Evolutionary conservation across 1,140 invertebrate genomes (phyloP), one percentile per base, ranked within the genome.

Genomic region (Metaphire vulgaris): DNA sequence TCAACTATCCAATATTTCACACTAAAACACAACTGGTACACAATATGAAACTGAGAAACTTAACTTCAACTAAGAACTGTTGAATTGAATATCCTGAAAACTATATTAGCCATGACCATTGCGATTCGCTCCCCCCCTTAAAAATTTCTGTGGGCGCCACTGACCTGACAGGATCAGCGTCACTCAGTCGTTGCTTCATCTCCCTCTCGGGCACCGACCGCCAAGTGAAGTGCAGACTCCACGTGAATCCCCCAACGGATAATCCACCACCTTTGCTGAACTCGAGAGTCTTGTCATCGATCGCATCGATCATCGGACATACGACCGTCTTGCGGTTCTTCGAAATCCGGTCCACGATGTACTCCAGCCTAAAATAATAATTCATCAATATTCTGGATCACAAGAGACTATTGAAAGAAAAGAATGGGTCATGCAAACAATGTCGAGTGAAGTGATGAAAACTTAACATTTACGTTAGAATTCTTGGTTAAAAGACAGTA

Each of bases 271-370:
- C 81, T 74, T 82, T 82, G 74, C 98, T 97, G 81, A 96, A 99
- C 86, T 92, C 90, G 85, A 99, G 98, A 0, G 96, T 97, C 82
- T 99, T 95, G 21, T 96, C 91, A 86, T 97, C 97, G 69, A 99
- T 98, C 6, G 98, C 93, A 87, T 99, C 97, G 80, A 99, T 99
- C 28, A 99, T 92, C 90, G 74, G 90, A 90, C 34, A 93, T 91
- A 86, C 95, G 91, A 81, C 92, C 88, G 88, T 93, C 92, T 87
- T 95, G 91, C 87, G 88, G 85, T 97, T 91, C 32, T 91, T 88
- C 0, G 94, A 94, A 80, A 99, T 99, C 77, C 95, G 88, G 86
- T 97, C 95, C 79, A 99, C 87, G n/a, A 98, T 88, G 0, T 96
- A 96, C 83, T 98, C 97, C 96, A 99, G 41, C 96, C 96, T 91